A percentile compares a stretch with the other conserved stretches of the same genome.
phyloP scores from a whole-genome alignment of 1,140 invertebrate genomes.

The Matsumurasca onukii region DNA sequence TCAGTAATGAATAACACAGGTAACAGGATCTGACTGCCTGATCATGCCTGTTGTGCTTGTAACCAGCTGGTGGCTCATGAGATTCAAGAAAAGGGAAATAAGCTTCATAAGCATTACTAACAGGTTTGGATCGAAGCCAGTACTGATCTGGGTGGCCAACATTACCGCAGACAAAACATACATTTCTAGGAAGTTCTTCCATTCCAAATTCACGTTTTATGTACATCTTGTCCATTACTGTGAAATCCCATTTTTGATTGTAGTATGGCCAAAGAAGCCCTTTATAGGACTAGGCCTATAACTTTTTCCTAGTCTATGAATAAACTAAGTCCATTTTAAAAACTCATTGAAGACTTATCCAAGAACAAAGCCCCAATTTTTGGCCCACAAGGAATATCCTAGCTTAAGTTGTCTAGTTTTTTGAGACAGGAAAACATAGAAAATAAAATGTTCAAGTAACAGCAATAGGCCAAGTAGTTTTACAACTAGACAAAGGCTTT shows the following conservation, averaged over 20 bases:
- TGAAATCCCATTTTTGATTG: neutral
- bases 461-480: no score
- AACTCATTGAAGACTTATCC: neutral
- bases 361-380: no score
- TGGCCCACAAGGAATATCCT: no score
- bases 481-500: no score
- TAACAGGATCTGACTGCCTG: slow-evolving; percentile 61
- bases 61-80: slow-evolving; percentile 78
- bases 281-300: neutral
- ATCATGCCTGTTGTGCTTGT: slow-evolving; percentile 52
- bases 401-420: no score
- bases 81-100: slow-evolving; percentile 90
- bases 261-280: neutral
- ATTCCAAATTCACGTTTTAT: slow-evolving; percentile 52
- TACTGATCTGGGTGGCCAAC: slow-evolving; percentile 67
- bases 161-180: slow-evolving; percentile 87
- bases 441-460: no score
- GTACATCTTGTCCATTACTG: slow-evolving; percentile 42
- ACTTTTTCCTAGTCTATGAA: neutral
- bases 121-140: slow-evolving; percentile 65
- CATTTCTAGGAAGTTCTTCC: slow-evolving; percentile 43
- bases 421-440: neutral
- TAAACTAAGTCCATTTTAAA: neutral
- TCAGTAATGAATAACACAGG: slow-evolving; percentile 80
- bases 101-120: slow-evolving; percentile 59